These are phyloP conservation scores for Tenthredo livida DNA, from an alignment of 2,888 invertebrate species.

Conservation along the genomic window DNA sequence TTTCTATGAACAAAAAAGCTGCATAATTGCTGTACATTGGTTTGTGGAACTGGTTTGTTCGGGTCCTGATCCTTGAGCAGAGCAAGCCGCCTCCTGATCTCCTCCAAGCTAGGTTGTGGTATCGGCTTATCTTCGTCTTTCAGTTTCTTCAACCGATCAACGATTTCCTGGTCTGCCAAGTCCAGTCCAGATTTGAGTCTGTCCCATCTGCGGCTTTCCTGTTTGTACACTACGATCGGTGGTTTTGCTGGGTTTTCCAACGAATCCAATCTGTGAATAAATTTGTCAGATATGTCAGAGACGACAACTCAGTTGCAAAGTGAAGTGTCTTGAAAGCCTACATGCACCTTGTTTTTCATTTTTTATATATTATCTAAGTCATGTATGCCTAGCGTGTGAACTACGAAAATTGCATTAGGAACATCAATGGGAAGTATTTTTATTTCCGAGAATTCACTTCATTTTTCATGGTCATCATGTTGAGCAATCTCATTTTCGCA, in stretches of 20 bases:
- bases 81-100: slow-evolving; percentile 84
- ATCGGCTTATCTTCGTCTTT: slow-evolving; percentile 80
- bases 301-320: too few relatives aligned
- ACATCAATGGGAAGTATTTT: neutral
- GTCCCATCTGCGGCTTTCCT: slow-evolving; percentile 74
- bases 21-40: slow-evolving; percentile 62
- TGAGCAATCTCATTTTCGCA: neutral
- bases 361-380: neutral
- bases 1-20: neutral
- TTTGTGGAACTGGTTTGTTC: slow-evolving; percentile 59
- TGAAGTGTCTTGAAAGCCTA: neutral
- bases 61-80: slow-evolving; percentile 83
- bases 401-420: neutral
- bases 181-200: slow-evolving; percentile 77
- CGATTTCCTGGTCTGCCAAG: slow-evolving; percentile 82
- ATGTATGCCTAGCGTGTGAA: neutral
- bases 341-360: neutral
- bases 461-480: neutral
- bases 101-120: slow-evolving; percentile 82
- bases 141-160: slow-evolving; percentile 84
- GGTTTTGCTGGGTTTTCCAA: slow-evolving; percentile 81
- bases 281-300: neutral
- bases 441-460: neutral
- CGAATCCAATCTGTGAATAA: slow-evolving; percentile 78
- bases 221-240: slow-evolving; percentile 81